Evolutionary conservation across 1,140 invertebrate species (phyloP), one percentile per base, ranked within the genome.

Genomic region (Drosophila kikkawai): DNA sequence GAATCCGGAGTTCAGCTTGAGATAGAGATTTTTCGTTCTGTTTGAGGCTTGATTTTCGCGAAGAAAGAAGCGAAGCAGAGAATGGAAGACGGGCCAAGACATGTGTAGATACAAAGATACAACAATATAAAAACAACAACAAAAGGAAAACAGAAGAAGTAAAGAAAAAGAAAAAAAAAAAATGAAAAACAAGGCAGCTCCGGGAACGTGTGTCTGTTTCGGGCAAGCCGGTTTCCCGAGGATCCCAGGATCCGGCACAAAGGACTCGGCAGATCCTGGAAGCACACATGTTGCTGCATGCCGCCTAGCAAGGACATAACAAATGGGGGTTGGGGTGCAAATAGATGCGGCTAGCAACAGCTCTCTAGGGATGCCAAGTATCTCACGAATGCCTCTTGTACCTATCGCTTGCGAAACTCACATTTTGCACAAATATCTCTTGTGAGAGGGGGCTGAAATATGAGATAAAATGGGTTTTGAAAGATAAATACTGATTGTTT

Each of bases 101-200:
- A 77, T 77, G 79, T 58, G 78, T 55, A 65, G 34, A 80, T 58
- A 80, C 48, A 58, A 56, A 58, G 44, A 63, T 44, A 77, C 22
- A 56, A 56, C 19, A 39, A 34, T 39, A 56, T 39, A 4, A 56
- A 37, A 39, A 39, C 53, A 56, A 26, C 53, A 55, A 37, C 17
- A 55, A 39, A 53, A 55, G 6, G 36, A 56, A 56, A 39, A 39
- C 51, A 51, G 11, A 39, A 55, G 17, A 55, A 37, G 12, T 22
- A 29, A 8, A 29, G 22, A 6, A 13, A 7, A 15, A 11, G 13
- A 6, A 9, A 1, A 12, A 19, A 19, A 5, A 13, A 17, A 17
- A 22, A 22, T 22, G 22, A 22, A 22, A 22, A 36, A 51, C 29
- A 51, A 55, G 11, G 8, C 17, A 22, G 12, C 51, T 51, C 26